These are phyloP conservation scores for Opisthocomus hoazin DNA, from an alignment of 2,113 vertebrate species.

Conservation along the genomic window DNA sequence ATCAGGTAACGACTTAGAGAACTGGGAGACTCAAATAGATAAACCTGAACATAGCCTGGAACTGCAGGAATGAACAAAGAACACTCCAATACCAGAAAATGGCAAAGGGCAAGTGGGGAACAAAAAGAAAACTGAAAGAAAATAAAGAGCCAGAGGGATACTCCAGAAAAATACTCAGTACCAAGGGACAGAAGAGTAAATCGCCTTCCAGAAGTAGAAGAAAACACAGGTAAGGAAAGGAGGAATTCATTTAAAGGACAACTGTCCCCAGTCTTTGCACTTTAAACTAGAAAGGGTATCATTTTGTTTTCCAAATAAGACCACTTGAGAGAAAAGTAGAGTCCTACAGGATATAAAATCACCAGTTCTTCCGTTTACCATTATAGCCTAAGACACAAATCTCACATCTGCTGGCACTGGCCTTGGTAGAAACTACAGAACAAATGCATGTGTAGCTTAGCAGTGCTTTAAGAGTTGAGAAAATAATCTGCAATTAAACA, in stretches of 20 bases:
- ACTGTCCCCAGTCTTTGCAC: background rate
- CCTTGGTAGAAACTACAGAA: background rate
- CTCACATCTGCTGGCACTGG: background rate
- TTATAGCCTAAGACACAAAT: background rate
- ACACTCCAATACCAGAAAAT: background rate
- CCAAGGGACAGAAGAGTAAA: background rate
- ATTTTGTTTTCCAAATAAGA: background rate
- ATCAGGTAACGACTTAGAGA: background rate
- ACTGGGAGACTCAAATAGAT: background rate
- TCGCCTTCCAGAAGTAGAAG: background rate
- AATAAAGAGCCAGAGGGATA: background rate
- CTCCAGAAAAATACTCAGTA: background rate
- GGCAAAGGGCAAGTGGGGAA: background rate
- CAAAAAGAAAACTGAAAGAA: background rate
- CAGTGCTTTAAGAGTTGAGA: background rate
- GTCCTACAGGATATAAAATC: background rate
- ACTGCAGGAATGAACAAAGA: background rate
- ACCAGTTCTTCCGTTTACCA: background rate
- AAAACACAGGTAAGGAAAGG: background rate
- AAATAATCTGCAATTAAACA: slow-evolving; percentile 3
- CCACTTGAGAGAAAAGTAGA: background rate
- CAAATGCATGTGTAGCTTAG: background rate
- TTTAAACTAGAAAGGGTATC: background rate
- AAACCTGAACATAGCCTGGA: background rate
- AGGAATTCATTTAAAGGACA: background rate